Conservation (phyloP, 2,797 vertebrate species). For the Chaenodraco wilsoni region DNA sequence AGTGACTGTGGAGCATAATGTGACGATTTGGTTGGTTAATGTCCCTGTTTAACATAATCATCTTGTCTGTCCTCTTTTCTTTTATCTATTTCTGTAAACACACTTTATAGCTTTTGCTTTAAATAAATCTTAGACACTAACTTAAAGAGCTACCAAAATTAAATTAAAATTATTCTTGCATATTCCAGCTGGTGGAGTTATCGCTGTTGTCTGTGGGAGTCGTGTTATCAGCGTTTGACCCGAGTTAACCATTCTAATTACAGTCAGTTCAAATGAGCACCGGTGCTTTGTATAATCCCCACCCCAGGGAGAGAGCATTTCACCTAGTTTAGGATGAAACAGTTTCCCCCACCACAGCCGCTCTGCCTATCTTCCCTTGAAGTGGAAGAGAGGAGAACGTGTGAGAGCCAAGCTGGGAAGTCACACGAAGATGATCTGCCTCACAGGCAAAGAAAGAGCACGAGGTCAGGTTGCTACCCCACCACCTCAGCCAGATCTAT, state of each 20-base stretch:
- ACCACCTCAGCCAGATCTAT: conserved; percentile 5
- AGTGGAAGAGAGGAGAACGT: conserved; percentile 11
- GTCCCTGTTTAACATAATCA: not conserved
- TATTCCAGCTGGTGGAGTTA: conserved; percentile 8
- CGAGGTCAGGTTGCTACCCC: conserved; percentile 27
- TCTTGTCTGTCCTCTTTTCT: not conserved
- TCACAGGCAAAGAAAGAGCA: conserved; percentile 23
- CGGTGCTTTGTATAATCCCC: conserved; percentile 83
- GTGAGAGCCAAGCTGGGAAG: conserved; percentile 15
- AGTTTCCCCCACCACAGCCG: conserved; percentile 46
- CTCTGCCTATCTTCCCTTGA: conserved; percentile 22
- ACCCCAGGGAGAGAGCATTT: conserved; percentile 78
- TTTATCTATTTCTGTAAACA: not conserved
- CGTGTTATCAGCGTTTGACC: conserved; percentile 79
- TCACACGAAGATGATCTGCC: conserved; percentile 14
- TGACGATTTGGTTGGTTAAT: not conserved
- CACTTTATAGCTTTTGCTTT: not conserved
- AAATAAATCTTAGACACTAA: not conserved
- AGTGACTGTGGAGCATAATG: not conserved
- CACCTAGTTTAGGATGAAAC: conserved; percentile 75
- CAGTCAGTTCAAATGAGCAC: conserved; percentile 76
- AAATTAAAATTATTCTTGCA: not conserved
- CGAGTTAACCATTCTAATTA: conserved; percentile 85
- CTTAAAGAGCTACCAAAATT: not conserved
- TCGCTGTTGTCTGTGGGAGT: conserved; percentile 63